A percentile compares a stretch with the other conserved stretches of the same genome.
phyloP scores from a whole-genome alignment of 2,113 vertebrate species.

The Carollia perspicillata region DNA sequence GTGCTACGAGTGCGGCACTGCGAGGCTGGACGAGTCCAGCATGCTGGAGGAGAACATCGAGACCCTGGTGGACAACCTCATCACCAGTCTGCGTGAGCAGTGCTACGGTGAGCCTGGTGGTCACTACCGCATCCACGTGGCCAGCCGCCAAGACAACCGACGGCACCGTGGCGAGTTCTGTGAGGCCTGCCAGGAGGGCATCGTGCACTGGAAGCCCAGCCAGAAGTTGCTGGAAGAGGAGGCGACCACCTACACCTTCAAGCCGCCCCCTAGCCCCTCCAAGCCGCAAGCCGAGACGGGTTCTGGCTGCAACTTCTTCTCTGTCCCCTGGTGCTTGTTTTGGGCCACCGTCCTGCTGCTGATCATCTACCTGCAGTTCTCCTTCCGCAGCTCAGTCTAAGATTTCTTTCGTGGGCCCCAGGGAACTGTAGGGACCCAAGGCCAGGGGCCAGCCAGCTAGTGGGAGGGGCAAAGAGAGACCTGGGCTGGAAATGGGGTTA shows the following conservation, averaged over 20 bases:
- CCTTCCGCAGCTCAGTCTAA: conserved; percentile 68
- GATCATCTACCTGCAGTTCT: conserved; percentile 75
- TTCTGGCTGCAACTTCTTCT: conserved; percentile 70
- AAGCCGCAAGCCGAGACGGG: conserved; percentile 21
- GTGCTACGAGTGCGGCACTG: conserved; percentile 74
- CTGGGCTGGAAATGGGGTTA: not conserved
- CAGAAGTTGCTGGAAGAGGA: conserved; percentile 71
- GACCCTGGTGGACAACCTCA: conserved; percentile 84
- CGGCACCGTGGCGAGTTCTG: conserved; percentile 83
- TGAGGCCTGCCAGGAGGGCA: conserved; percentile 82
- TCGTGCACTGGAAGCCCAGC: conserved; percentile 72
- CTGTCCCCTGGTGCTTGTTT: conserved; percentile 76
- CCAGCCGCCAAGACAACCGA: conserved; percentile 64
- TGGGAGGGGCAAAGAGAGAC: not conserved
- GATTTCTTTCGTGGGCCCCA: not conserved
- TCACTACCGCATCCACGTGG: conserved; percentile 56
- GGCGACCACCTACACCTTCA: conserved; percentile 65
- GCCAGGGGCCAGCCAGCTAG: not conserved
- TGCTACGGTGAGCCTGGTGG: conserved; percentile 77
- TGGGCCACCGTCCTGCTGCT: conserved; percentile 65
- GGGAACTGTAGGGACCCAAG: not conserved
- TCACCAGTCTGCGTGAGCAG: conserved; percentile 84
- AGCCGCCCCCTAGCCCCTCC: conserved; percentile 53
- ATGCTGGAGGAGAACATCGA: conserved; percentile 79
- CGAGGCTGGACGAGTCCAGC: conserved; percentile 72